These are phyloP conservation scores for Limnephilus marmoratus DNA, from an alignment of 2,888 invertebrate genomes.

Conservation along the genomic window DNA sequence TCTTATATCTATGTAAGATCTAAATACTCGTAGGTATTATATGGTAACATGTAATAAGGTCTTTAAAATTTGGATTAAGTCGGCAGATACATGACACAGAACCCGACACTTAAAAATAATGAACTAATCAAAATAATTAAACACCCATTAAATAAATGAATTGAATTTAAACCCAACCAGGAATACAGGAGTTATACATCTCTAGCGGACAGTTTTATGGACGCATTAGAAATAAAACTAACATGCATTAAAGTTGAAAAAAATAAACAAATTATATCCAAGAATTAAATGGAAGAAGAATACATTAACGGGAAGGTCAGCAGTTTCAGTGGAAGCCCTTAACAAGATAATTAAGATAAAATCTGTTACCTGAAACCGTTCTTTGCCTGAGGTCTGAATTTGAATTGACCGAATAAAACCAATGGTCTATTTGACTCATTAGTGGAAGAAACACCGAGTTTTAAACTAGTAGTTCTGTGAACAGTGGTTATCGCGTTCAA, in stretches of 20 bases:
- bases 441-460: neutral
- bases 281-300: neutral
- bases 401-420: neutral
- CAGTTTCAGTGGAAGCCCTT: neutral
- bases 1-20: no score
- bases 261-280: neutral
- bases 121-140: slow-evolving; percentile 3
- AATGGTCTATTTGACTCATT: neutral
- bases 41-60: neutral
- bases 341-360: slow-evolving; percentile 19
- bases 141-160: slow-evolving; percentile 6
- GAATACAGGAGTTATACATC: neutral
- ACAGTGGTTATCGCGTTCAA: no score
- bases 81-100: neutral
- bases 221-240: neutral
- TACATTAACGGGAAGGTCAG: slow-evolving; percentile 3
- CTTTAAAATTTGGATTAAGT: neutral
- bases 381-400: neutral
- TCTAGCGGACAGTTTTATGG: neutral
- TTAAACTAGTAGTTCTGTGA: neutral
- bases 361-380: slow-evolving; percentile 3
- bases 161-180: neutral
- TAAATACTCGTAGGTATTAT: no score
- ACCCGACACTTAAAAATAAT: slow-evolving; percentile 8
- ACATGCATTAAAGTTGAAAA: neutral